Evolutionary conservation across 2,888 invertebrate genomes (phyloP), one percentile per base, ranked within the genome.

Genomic region (Xanthia togata): DNA sequence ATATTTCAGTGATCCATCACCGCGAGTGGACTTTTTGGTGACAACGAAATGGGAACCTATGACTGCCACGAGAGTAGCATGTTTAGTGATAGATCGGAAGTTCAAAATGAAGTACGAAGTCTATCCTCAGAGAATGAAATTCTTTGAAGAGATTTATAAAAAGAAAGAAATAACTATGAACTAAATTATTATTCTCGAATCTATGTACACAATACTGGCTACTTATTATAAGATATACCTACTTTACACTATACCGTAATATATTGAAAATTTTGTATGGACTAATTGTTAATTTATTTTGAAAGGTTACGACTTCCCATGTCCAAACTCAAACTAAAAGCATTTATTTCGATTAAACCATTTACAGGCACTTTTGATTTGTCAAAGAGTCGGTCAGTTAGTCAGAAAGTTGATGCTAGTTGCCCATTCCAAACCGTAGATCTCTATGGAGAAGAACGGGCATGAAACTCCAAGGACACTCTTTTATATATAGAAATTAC

Each of bases 1-100:
- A 44, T 14, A 59, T 84, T 94, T 67, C 92, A 97, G 97, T 20
- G 89, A 96, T 79, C 97, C 97, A 5, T 95, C 96, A 67, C 94
- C 95, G 1, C 86, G 87, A 70, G 85, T 87, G 17, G 90, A 93
- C 73, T 87, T 90, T 55, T 50, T 92, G 35, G 89, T 94, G 55
- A 88, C 91, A 4, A 91, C 91, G 0, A 93, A 91, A 76, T 96
- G 96, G 97, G 91, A 94, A 63, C 93, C 95, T 1, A 87, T 93
- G 8, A 81, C 91, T 2, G 91, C 92, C 35, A 85, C 87, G 23
- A 89, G 89, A 1, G 74, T 91, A 38, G 82, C 89, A 2, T 95
- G 94, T 79, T 86, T 96, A 53, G 88, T 93, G 2, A 95, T 97
- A 71, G 93, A 94, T 74, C 91, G 94, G 38, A 87, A 92, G 70